phyloP scores from a whole-genome alignment of 2,888 invertebrate species.

The Dynastes hyllus region DNA sequence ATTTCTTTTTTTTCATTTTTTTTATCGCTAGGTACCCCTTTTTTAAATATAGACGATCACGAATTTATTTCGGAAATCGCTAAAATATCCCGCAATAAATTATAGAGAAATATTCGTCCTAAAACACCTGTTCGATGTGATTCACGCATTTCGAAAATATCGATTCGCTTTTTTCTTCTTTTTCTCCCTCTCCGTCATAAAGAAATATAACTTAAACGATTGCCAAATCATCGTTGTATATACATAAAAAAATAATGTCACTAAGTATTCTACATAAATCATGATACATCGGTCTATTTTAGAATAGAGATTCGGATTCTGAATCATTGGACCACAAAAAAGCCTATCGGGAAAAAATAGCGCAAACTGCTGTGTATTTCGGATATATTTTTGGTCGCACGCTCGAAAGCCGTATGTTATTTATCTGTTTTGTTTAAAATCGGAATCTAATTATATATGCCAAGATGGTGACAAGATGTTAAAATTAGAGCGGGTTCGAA shows the following conservation, averaged over 20 bases:
- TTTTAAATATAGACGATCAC: background rate
- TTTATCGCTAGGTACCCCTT: background rate
- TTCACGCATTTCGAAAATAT: slow-evolving; percentile 35
- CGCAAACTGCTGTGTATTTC: slow-evolving; percentile 8
- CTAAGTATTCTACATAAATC: slow-evolving; percentile 26
- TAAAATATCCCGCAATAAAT: slow-evolving; percentile 27
- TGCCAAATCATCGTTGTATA: slow-evolving; percentile 9
- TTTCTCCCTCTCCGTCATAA: background rate
- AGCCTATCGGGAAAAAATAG: slow-evolving; percentile 8
- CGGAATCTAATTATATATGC: slow-evolving; percentile 20
- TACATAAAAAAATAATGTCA: background rate
- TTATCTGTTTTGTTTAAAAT: slow-evolving; percentile 27
- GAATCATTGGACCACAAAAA: slow-evolving; percentile 14
- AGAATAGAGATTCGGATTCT: slow-evolving; percentile 3
- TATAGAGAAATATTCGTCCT: background rate
- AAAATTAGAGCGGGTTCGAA: slow-evolving; percentile 9
- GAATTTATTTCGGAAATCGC: slow-evolving; percentile 23
- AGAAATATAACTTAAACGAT: background rate
- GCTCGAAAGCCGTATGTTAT: slow-evolving; percentile 4
- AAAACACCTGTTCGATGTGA: slow-evolving; percentile 33
- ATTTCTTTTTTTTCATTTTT: slow-evolving; percentile 50
- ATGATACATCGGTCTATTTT: slow-evolving; percentile 23
- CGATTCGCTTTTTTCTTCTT: slow-evolving; percentile 16
- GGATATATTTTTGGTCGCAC: slow-evolving; percentile 9
- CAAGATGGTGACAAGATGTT: background rate